Conservation (phyloP, 2,113 vertebrate genomes). For the Heteronetta atricapilla region DNA sequence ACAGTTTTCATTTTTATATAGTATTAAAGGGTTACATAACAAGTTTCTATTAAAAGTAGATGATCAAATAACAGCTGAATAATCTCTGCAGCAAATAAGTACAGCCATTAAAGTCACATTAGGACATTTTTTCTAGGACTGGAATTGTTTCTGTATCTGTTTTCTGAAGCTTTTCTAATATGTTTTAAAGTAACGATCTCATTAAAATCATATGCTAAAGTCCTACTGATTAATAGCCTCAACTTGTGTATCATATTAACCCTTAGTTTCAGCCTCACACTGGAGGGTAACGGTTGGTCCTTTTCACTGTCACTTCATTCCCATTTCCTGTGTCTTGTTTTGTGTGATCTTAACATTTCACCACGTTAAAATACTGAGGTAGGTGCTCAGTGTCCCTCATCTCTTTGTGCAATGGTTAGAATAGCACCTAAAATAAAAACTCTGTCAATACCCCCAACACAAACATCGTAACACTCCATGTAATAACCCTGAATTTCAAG, state of each 20-base stretch:
- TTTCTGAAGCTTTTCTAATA: neutral
- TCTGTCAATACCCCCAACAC: neutral
- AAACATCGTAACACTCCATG: accelerated
- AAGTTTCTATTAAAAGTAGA: neutral
- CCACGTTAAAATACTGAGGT: neutral
- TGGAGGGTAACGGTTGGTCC: neutral
- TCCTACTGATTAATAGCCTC: neutral
- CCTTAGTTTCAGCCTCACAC: neutral
- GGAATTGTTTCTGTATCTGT: neutral
- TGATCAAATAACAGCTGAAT: neutral
- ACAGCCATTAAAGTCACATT: neutral
- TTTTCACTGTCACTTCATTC: neutral
- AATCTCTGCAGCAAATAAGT: neutral
- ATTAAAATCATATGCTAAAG: neutral
- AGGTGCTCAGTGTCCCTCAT: accelerated
- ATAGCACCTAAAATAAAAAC: neutral
- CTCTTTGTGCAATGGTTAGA: neutral
- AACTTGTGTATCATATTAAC: neutral
- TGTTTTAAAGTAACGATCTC: neutral
- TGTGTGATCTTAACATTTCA: neutral
- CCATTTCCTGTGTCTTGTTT: neutral
- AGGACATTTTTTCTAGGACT: neutral
- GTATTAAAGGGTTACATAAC: neutral
- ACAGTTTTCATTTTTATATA: neutral
- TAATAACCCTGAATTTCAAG: neutral